Evolutionary conservation across 2,113 vertebrate species (phyloP).

Genomic region (Gopherus evgoodei): DNA sequence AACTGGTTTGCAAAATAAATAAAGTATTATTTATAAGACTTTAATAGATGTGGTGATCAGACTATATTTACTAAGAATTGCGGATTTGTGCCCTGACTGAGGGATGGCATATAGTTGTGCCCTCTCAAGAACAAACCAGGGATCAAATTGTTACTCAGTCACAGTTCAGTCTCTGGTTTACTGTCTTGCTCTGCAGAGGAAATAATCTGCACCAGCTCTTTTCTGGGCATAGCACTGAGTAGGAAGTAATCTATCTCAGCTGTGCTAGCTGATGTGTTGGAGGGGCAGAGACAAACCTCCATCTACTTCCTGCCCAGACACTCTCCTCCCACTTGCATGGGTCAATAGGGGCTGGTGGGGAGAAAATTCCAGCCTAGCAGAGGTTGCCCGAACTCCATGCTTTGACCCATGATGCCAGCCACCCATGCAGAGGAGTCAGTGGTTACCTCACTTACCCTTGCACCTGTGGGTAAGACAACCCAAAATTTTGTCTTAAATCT

Average conservation of each 20-base stretch:
- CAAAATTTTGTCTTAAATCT: background rate
- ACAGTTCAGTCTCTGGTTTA: background rate
- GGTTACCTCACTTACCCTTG: background rate
- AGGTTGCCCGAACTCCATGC: background rate
- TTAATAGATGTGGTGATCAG: background rate
- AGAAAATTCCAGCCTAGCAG: background rate
- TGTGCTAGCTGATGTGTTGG: background rate
- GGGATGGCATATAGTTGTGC: background rate
- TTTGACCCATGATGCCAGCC: accelerated
- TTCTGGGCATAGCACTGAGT: too few relatives aligned
- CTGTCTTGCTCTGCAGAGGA: background rate
- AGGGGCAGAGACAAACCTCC: too few relatives aligned
- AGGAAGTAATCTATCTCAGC: background rate
- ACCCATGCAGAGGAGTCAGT: background rate
- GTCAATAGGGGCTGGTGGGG: background rate
- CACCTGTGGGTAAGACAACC: background rate
- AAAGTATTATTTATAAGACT: background rate
- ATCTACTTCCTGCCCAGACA: background rate
- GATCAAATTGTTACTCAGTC: too few relatives aligned
- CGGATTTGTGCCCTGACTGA: background rate
- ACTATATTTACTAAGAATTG: background rate
- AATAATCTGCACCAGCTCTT: too few relatives aligned
- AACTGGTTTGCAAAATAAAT: background rate
- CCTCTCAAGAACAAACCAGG: background rate
- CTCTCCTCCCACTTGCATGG: background rate